Evolutionary conservation across 2,888 invertebrate species (phyloP), one percentile per base, ranked within the genome.

Genomic region (Ormyrus thymus): DNA sequence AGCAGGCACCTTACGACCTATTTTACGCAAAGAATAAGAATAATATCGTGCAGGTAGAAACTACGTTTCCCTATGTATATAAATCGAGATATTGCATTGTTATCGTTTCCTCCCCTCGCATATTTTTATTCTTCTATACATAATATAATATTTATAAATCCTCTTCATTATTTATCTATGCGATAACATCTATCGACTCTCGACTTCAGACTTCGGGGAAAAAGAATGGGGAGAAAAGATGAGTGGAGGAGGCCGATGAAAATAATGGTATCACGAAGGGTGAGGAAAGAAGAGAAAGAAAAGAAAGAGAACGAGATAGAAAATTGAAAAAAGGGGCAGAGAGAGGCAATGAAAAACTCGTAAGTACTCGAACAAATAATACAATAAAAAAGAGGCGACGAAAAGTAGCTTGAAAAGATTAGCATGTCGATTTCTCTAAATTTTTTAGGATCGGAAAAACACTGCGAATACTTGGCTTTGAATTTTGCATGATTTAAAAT

Each of bases 1-100:
- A 85, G 85, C 86, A 86, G 86, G 86, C 85, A 86, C 85, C 86
- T 88, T 87, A 87, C 82, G 82, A 83, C 83, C 86, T 87, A 81
- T 76, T 76, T 11, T 80, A 78, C 76, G 73, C 76, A 78, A 81
- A 88, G 82, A 83, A 84, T 84, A 84, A 84, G 84, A 72, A 86
- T 84, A 84, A 82, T 86, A 86, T 86, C 85, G 85, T 85, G 86
- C 85, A 86, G 84, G 84, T 86, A 86, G 86, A 87, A 86, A 85
- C 85, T 85, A 84, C 81, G 83, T 84, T 84, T 84, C 84, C 82
- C 66, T 79, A 77, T 82, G 75, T 75, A 74, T 71, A 78, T 77
- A 76, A 77, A 80, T 73, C 69, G 70, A 80, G 76, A 80, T 80
- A 80, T 80, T 80, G 80, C 80, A 80, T 80, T 79, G 66, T 80